Evolutionary conservation across 2,797 vertebrate genomes (phyloP).

Genomic region (Paratrypauchen microcephalus): DNA sequence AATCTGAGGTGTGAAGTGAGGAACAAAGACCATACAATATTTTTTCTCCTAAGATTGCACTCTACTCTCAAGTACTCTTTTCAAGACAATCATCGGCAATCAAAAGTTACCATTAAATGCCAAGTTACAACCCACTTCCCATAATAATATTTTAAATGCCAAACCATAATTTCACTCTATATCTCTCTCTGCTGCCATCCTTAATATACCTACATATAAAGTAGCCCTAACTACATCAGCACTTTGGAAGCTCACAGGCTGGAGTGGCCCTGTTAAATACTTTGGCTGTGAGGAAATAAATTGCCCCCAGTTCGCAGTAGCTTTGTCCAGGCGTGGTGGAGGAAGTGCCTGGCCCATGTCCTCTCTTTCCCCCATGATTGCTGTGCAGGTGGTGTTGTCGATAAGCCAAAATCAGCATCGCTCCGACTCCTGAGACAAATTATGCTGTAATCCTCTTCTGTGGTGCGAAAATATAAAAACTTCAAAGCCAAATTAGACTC

Average conservation of each 20-base stretch:
- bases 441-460: slow-evolving; percentile 20
- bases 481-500: slow-evolving; percentile 19
- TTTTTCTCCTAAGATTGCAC: not conserved
- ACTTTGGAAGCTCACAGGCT: not conserved
- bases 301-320: slow-evolving; percentile 23
- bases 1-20: too few species aligned
- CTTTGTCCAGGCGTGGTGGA: slow-evolving; percentile 25
- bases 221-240: slow-evolving; percentile 2
- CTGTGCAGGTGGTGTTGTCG: slow-evolving; percentile 55
- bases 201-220: not conserved
- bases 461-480: not conserved
- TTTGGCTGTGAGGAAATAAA: slow-evolving; percentile 27
- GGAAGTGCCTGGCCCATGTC: slow-evolving; percentile 35
- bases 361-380: slow-evolving; percentile 42
- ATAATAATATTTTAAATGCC: not conserved
- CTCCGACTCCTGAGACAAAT: slow-evolving; percentile 48
- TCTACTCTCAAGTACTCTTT: not conserved
- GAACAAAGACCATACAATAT: too few species aligned
- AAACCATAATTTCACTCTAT: not conserved
- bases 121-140: not conserved
- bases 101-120: not conserved
- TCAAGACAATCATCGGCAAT: not conserved
- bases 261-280: slow-evolving; percentile 15
- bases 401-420: slow-evolving; percentile 57
- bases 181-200: not conserved